Conservation (phyloP, 1,140 invertebrate genomes). For the Anthonomus grandis region DNA sequence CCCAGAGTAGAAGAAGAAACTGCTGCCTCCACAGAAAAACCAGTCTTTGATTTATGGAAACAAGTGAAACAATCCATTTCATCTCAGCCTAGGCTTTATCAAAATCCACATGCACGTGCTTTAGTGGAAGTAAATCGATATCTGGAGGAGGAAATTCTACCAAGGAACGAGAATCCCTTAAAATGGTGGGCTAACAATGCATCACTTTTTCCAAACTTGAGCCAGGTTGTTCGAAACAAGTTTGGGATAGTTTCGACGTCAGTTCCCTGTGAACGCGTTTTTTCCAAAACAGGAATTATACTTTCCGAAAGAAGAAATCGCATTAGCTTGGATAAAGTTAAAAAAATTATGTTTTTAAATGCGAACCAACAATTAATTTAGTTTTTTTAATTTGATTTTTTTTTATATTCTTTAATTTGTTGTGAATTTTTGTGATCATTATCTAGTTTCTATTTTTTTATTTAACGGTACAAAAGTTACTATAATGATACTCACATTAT, state of each 20-base stretch:
- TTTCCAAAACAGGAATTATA: slow-evolving; percentile 5
- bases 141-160: background rate
- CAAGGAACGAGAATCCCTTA: background rate
- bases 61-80: background rate
- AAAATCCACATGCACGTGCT: background rate
- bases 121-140: too few relatives aligned
- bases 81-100: background rate
- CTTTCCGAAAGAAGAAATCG: slow-evolving; percentile 3
- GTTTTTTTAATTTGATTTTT: background rate
- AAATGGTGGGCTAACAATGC: background rate
- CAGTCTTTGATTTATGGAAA: background rate
- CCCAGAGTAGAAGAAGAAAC: too few relatives aligned
- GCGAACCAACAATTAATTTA: background rate
- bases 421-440: too few relatives aligned
- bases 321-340: background rate
- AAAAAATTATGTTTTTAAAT: too few relatives aligned
- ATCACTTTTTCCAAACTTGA: background rate
- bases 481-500: too few relatives aligned
- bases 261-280: slow-evolving; percentile 2
- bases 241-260: background rate
- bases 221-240: background rate
- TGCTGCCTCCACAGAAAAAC: too few relatives aligned
- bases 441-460: too few relatives aligned
- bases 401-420: background rate
- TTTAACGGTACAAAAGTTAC: too few relatives aligned